Evolutionary conservation across 2,888 invertebrate genomes (phyloP).

Genomic region (Oscheius onirici): DNA sequence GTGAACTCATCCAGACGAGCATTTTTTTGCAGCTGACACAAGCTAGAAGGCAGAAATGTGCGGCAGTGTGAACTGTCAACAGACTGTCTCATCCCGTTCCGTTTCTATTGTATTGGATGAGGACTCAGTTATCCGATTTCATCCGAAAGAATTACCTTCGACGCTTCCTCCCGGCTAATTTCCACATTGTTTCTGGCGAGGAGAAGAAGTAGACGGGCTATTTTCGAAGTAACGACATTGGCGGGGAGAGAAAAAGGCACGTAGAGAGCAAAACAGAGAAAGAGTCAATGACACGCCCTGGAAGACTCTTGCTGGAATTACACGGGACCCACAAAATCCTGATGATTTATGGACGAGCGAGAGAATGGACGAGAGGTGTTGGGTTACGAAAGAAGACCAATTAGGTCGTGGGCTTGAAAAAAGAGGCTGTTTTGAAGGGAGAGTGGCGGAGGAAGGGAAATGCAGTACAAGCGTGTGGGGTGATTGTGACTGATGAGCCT

Average conservation of each 20-base stretch:
- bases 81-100: not conserved
- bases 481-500: not conserved
- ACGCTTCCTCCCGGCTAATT: slow-evolving; percentile 7
- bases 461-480: not conserved
- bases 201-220: no score
- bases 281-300: no score
- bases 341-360: slow-evolving; percentile 13
- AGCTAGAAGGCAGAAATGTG: no score
- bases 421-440: no score
- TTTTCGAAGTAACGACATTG: no score
- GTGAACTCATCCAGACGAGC: slow-evolving; percentile 17
- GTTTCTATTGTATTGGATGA: not conserved
- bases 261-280: no score
- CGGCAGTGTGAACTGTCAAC: no score
- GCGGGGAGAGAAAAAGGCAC: no score
- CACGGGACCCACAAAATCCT: slow-evolving; percentile 7
- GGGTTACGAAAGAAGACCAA: no score
- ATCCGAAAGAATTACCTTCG: slow-evolving; percentile 12
- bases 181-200: slow-evolving; percentile 2
- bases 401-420: no score
- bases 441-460: not conserved
- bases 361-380: not conserved
- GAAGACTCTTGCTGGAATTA: not conserved
- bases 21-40: not conserved
- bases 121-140: slow-evolving; percentile 14